Evolutionary conservation across 1,140 invertebrate genomes (phyloP).

Genomic region (Magallana angulata): DNA sequence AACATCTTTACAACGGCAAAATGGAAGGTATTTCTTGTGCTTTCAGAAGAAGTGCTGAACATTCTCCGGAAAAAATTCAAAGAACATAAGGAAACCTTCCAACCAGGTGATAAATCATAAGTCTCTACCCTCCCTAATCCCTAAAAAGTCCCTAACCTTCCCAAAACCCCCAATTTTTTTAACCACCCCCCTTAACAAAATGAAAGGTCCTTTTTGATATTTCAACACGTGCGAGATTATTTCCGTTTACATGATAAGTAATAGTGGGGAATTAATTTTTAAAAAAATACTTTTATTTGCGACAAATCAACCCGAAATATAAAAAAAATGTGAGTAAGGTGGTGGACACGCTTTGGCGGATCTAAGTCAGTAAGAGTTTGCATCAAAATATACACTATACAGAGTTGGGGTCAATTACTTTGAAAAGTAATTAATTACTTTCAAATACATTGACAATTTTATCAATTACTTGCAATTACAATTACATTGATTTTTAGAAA

Average conservation of each 20-base stretch:
- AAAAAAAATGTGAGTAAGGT: no score
- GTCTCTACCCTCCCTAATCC: neutral
- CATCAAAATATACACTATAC: no score
- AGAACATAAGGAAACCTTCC: constrained; percentile 42
- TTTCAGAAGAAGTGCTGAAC: neutral
- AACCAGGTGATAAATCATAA: constrained; percentile 7
- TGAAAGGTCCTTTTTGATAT: neutral
- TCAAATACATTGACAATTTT: no score
- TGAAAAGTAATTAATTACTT: no score
- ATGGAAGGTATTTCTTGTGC: neutral
- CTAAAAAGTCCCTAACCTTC: neutral
- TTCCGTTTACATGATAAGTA: neutral
- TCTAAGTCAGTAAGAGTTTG: no score
- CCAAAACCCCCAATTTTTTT: neutral
- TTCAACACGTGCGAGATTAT: neutral
- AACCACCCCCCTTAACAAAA: neutral
- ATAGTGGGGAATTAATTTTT: no score
- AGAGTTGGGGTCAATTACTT: no score
- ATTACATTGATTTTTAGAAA: no score
- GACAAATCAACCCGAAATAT: no score
- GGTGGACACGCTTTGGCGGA: no score
- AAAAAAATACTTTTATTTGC: no score
- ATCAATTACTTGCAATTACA: no score
- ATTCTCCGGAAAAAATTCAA: constrained; percentile 10
- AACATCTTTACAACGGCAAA: constrained; percentile 36